These are phyloP conservation scores for Ranitomeya variabilis DNA, from an alignment of 2,113 vertebrate species.

Conservation along the genomic window DNA sequence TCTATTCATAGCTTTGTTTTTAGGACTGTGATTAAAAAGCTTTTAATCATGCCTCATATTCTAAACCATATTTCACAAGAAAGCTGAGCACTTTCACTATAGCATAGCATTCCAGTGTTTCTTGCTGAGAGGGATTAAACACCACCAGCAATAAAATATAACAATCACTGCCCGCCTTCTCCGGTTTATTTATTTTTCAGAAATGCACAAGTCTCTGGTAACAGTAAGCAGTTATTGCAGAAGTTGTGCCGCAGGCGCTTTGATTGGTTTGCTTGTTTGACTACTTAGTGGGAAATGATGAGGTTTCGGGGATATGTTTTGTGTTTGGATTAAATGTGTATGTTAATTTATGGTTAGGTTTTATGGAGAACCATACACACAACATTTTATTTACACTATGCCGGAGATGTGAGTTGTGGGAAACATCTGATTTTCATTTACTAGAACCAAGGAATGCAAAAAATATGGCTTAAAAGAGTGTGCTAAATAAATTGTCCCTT, in stretches of 20 bases:
- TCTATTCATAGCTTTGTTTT: constrained; percentile 36
- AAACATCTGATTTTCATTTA: constrained; percentile 73
- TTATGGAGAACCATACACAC: constrained; percentile 65
- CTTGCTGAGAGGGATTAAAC: constrained; percentile 27
- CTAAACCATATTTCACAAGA: constrained; percentile 41
- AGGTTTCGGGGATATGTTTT: constrained; percentile 70
- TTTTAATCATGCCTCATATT: constrained; percentile 45
- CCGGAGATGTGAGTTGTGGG: constrained; percentile 62
- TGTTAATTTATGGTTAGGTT: constrained; percentile 66
- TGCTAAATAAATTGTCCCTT: constrained; percentile 63
- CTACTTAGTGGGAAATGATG: constrained; percentile 65
- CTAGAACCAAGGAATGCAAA: constrained; percentile 65
- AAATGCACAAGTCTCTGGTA: constrained; percentile 45
- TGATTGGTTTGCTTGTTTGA: constrained; percentile 64
- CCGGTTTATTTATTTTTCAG: constrained; percentile 5
- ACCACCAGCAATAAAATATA: constrained; percentile 36
- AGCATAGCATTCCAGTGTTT: constrained; percentile 5
- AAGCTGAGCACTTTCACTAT: constrained; percentile 25
- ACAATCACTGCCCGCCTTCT: constrained; percentile 11
- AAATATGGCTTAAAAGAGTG: constrained; percentile 63
- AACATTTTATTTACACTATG: constrained; percentile 71
- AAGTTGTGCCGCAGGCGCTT: constrained; percentile 46
- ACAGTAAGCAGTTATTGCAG: constrained; percentile 42
- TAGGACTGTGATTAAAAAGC: constrained; percentile 39
- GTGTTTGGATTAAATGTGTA: constrained; percentile 73